Base-by-base conservation (phyloP, 2,113 vertebrate genomes). In the Leucopsar rothschildi region DNA sequence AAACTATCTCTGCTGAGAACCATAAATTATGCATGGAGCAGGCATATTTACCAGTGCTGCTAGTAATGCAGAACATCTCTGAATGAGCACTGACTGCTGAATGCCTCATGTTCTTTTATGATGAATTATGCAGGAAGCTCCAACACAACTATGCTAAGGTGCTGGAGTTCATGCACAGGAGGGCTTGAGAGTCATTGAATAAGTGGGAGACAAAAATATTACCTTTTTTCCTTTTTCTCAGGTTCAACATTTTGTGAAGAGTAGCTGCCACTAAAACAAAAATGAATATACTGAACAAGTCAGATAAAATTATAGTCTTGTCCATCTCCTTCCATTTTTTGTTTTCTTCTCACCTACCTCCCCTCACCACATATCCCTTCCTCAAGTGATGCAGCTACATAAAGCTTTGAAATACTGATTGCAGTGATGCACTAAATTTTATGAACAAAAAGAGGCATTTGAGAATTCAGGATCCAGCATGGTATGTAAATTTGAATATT, bases 121-220 rank as follows among this genome's bases (percentile, higher is more conserved):
- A 98, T 97, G 93, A 98, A 97, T 98, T 98, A 97, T 97, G 95
- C 90, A 98, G 86, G 89, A 92, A 88, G 68, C 83, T 88, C 71
- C 90, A 88, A 37, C 49, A 95, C 82, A 95, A 75, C 90, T 91
- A 71, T 57, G 64, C 78, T 94, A 85, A 95, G 92, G 95, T 96
- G 83, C 78, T 96, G 56, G 92, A 93, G 96, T 96, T 97, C 96
- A 92, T 64, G 82, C 60, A 73, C 45, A 55, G 1, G 22, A 94
- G 82, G 61, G 80, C 79, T 68, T 84, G 75, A 82, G 57, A 96
- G 61, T 94, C 82, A 96, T 25, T 93, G 52, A 91, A 45, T 55
- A 95, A 86, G 68, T 39, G 37, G 27, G 42, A 82, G 68, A 96
- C 33, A 95, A 83, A 95, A 86, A 88, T 55, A 88, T 42, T 60